Conservation (phyloP, 2,797 vertebrate genomes). For the Leptatherina wallacei region DNA sequence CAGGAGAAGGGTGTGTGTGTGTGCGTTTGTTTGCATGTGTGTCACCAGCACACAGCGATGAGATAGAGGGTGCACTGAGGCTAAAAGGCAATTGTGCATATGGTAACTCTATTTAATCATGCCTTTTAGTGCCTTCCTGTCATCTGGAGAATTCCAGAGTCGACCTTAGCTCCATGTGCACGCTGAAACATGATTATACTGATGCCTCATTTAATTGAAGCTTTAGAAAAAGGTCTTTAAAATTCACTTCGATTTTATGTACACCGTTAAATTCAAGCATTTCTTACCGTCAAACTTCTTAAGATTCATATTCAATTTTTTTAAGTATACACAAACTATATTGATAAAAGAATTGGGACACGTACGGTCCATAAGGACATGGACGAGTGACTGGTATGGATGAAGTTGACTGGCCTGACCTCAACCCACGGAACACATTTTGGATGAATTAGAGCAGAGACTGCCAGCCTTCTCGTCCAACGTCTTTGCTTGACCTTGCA, state of each 20-base stretch:
- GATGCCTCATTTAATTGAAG: neutral
- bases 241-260: neutral
- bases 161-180: neutral
- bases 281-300: neutral
- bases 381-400: neutral
- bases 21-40: neutral
- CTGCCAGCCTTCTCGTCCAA: too few relatives aligned
- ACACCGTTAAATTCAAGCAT: neutral
- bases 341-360: neutral
- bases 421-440: too few relatives aligned
- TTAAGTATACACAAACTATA: neutral
- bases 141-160: slow-evolving; percentile 1
- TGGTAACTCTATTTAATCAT: slow-evolving; percentile 22
- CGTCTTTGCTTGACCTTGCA: too few relatives aligned
- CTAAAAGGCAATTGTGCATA: slow-evolving; percentile 30
- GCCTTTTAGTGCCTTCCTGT: slow-evolving; percentile 26
- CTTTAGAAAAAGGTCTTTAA: neutral
- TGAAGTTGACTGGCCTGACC: neutral
- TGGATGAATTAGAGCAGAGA: too few relatives aligned
- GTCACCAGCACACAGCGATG: neutral
- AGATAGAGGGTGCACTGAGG: slow-evolving; percentile 14
- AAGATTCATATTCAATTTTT: neutral
- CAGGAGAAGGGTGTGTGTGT: neutral
- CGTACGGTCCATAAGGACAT: too few relatives aligned
- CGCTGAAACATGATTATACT: neutral